Percentiles rank a stretch among this genome's conserved stretches.
These are phyloP conservation scores for Manis javanica DNA, from an alignment of 2,797 vertebrate species.

Conservation along the genomic window DNA sequence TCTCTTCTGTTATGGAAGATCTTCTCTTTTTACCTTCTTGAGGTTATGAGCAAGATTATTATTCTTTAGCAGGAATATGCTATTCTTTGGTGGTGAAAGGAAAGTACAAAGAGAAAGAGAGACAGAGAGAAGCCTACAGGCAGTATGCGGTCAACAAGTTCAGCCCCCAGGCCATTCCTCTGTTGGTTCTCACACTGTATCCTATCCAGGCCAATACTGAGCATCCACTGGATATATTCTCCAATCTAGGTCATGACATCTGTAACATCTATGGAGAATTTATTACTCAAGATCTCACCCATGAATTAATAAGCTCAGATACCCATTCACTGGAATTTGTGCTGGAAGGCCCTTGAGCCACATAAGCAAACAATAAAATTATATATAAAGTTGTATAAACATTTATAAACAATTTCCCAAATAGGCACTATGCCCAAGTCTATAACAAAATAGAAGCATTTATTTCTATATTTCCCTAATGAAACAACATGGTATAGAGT, in stretches of 20 bases:
- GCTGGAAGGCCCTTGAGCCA: conserved; percentile 1
- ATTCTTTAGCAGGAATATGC: conserved; percentile 39
- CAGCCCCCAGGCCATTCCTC: background rate
- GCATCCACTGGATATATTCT: background rate
- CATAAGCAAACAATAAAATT: conserved; percentile 19
- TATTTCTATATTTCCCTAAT: conserved; percentile 61
- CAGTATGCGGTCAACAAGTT: background rate
- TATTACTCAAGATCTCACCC: background rate
- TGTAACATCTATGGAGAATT: conserved; percentile 28
- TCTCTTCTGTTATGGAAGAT: conserved; percentile 52
- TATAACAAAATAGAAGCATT: conserved; percentile 62
- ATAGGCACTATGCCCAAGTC: background rate
- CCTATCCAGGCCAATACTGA: background rate
- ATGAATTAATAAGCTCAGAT: conserved; percentile 24
- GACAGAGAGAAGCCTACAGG: background rate
- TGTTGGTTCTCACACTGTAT: background rate
- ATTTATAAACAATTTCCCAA: conserved; percentile 50
- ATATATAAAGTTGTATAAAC: conserved; percentile 18
- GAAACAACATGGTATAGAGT: conserved; percentile 25
- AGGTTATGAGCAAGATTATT: conserved; percentile 50
- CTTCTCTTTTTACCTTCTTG: conserved; percentile 41
- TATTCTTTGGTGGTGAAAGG: background rate
- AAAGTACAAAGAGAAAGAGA: conserved; percentile 42
- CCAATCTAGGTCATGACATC: background rate
- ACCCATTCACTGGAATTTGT: conserved; percentile 18